Evolutionary conservation across 2,888 invertebrate genomes (phyloP).

Genomic region (Drosophila rubida): DNA sequence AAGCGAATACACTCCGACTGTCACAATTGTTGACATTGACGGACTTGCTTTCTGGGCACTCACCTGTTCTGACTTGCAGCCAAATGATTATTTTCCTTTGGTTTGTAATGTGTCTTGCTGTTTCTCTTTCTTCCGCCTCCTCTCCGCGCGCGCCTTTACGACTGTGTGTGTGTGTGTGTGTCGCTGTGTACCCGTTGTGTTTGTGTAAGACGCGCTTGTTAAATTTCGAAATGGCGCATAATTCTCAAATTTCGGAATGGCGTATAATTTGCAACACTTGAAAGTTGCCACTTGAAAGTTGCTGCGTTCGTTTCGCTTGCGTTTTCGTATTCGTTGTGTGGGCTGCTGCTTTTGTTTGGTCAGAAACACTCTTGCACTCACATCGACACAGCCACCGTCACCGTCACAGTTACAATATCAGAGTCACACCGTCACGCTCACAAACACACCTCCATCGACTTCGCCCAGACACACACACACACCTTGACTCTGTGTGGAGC

Average conservation of each 20-base stretch:
- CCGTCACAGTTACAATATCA: constrained; percentile 19
- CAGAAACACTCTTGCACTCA: constrained; percentile 19
- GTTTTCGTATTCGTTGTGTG: constrained; percentile 11
- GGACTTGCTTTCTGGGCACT: constrained; percentile 2
- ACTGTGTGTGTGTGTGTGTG: constrained; percentile 1
- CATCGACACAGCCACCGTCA: constrained; percentile 15
- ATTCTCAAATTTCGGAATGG: constrained; percentile 24
- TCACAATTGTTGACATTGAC: constrained; percentile 16
- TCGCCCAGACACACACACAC: constrained; percentile 25
- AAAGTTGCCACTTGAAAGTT: constrained; percentile 40
- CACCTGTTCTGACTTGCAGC: constrained; percentile 15
- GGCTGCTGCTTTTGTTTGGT: constrained; percentile 49
- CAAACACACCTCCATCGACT: constrained; percentile 26
- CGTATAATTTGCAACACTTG: constrained; percentile 50
- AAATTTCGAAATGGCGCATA: constrained; percentile 35
- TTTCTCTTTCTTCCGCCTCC: background rate
- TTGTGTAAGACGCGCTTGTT: constrained; percentile 30
- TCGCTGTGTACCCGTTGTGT: no score
- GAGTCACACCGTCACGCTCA: constrained; percentile 18
- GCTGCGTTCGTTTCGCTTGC: constrained; percentile 12
- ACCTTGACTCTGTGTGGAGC: constrained; percentile 46
- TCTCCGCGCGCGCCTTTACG: background rate
- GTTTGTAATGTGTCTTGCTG: background rate
- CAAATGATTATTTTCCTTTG: constrained; percentile 12
- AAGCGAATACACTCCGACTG: background rate